Conservation (phyloP, 2,113 vertebrate genomes). For the Erythrolamprus reginae region DNA sequence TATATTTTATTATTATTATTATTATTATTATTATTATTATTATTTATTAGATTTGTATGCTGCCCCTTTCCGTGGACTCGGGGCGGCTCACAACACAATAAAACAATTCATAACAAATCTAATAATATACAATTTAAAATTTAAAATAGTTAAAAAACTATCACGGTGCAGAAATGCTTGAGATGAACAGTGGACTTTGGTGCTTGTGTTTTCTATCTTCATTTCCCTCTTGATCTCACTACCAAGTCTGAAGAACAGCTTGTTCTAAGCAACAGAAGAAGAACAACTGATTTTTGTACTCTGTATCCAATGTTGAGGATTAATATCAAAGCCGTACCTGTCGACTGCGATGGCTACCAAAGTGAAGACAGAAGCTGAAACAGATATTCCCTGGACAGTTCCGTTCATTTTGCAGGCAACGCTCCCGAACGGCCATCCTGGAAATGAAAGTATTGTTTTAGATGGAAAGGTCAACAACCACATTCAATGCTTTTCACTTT, state of each 20-base stretch:
- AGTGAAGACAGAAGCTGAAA: conserved; percentile 91
- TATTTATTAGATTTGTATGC: too few species aligned
- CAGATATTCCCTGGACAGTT: conserved; percentile 88
- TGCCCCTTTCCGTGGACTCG: too few species aligned
- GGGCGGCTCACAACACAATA: too few species aligned
- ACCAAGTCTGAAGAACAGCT: neutral
- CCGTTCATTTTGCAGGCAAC: conserved; percentile 90
- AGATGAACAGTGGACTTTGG: neutral
- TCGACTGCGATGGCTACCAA: conserved; percentile 89
- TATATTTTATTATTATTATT: too few species aligned
- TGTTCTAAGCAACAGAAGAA: neutral
- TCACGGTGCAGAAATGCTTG: neutral
- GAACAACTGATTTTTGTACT: neutral
- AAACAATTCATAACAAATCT: too few species aligned
- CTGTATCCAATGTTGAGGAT: neutral
- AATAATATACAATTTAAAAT: too few species aligned
- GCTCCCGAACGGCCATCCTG: conserved; percentile 95
- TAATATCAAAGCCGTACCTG: conserved; percentile 71
- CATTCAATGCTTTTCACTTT: neutral
- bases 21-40: too few species aligned
- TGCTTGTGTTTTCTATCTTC: neutral
- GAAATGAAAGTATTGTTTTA: conserved; percentile 18
- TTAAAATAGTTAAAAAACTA: too few species aligned
- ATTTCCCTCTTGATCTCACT: neutral
- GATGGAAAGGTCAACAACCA: neutral